phyloP scores from a whole-genome alignment of 2,113 vertebrate species.

The Lipophrys pholis region DNA sequence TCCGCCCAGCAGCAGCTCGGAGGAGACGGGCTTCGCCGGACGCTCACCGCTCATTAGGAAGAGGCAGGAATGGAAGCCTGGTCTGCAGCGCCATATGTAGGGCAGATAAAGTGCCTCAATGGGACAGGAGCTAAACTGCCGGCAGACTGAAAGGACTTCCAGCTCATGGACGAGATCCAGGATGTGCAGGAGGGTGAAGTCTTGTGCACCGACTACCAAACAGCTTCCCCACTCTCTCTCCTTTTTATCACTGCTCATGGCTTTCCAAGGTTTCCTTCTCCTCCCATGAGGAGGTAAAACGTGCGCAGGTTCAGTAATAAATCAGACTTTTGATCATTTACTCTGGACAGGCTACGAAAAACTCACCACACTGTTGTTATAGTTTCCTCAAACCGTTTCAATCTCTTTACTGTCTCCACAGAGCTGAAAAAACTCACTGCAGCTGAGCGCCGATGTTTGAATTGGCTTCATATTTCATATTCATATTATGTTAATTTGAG shows the following conservation, averaged over 20 bases:
- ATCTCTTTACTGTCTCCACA: not conserved
- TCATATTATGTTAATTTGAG: no score
- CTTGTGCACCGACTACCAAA: conserved; percentile 31
- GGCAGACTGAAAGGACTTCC: conserved; percentile 31
- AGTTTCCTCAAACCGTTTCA: not conserved
- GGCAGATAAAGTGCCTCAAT: conserved; percentile 31
- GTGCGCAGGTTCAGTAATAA: not conserved
- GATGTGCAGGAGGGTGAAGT: conserved; percentile 32
- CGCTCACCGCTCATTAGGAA: conserved; percentile 2
- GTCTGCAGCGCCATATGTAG: conserved; percentile 44
- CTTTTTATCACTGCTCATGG: conserved; percentile 11
- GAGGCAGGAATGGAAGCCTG: conserved; percentile 14
- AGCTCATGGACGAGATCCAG: conserved; percentile 53
- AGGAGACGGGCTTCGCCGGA: no score
- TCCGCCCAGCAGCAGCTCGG: no score
- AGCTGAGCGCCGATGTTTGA: no score
- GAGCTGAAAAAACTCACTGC: no score
- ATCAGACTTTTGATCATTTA: not conserved
- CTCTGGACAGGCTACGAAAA: not conserved
- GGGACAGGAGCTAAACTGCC: conserved; percentile 41
- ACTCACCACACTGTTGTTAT: not conserved
- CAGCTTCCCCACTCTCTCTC: not conserved
- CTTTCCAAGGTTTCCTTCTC: conserved; percentile 1
- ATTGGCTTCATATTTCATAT: no score
- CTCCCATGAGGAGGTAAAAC: not conserved